Evolutionary conservation across 2,113 vertebrate genomes (phyloP).

Genomic region (Peucedramus taeniatus): DNA sequence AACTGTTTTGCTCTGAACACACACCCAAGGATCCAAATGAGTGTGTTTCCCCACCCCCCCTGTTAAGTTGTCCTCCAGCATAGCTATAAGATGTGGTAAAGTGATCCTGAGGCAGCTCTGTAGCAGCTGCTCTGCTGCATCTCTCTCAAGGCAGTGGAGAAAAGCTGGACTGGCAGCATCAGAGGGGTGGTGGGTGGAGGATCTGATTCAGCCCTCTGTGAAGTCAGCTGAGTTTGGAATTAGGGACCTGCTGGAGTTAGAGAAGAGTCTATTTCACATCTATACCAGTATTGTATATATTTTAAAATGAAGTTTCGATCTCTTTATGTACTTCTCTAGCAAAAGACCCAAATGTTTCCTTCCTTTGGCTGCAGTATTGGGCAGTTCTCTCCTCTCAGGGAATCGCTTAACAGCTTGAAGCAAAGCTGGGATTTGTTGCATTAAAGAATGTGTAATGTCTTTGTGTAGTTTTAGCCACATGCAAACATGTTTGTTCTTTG

Average conservation of each 20-base stretch:
- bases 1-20: background rate
- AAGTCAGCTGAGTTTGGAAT: background rate
- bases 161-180: background rate
- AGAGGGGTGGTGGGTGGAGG: background rate
- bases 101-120: background rate
- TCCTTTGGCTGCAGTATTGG: background rate
- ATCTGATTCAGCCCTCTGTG: background rate
- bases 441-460: background rate
- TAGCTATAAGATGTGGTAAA: fast-evolving
- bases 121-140: background rate
- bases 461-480: background rate
- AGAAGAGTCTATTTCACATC: background rate
- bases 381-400: background rate
- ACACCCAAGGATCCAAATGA: too few relatives aligned
- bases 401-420: background rate
- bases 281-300: background rate
- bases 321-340: background rate
- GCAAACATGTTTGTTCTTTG: background rate
- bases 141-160: background rate
- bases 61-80: background rate
- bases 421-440: background rate
- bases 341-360: background rate
- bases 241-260: background rate
- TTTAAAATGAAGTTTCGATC: background rate
- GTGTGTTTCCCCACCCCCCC: fast-evolving